phyloP scores from a whole-genome alignment of 2,113 vertebrate genomes.

The Catharus bicknelli region DNA sequence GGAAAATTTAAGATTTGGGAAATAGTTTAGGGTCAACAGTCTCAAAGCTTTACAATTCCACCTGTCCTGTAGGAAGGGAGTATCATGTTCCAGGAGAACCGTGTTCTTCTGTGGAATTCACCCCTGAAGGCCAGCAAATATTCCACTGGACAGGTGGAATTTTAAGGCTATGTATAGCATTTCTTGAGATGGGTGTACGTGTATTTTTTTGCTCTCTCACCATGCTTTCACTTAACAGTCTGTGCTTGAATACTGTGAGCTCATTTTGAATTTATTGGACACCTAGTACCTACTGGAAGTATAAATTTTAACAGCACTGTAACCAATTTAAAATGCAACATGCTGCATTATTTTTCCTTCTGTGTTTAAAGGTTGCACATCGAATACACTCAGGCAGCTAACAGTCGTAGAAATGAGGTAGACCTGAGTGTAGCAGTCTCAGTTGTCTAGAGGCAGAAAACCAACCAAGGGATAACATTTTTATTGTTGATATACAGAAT shows the following conservation, averaged over 20 bases:
- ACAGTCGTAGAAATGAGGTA: not conserved
- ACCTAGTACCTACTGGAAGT: not conserved
- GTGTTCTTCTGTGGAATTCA: conserved; percentile 42
- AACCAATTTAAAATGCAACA: not conserved
- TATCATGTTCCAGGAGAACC: conserved; percentile 22
- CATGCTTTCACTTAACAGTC: not conserved
- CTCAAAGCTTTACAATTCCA: conserved; percentile 40
- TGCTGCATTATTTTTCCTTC: not conserved
- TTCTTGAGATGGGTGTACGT: conserved; percentile 28
- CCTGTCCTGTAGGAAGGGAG: conserved; percentile 10
- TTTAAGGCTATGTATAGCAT: conserved; percentile 55
- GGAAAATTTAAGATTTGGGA: not conserved
- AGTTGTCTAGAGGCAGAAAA: not conserved
- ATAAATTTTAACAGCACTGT: not conserved
- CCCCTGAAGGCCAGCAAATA: conserved; percentile 29
- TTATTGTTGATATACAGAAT: not conserved
- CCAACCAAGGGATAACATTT: not conserved
- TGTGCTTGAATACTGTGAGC: not conserved
- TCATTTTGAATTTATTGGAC: not conserved
- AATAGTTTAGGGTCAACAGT: not conserved
- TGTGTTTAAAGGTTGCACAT: not conserved
- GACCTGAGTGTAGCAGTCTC: not conserved
- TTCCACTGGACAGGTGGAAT: conserved; percentile 48
- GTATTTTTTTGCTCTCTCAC: not conserved
- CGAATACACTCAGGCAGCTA: not conserved